phyloP scores from a whole-genome alignment of 2,797 vertebrate genomes.

The Sebastiscus tertius region DNA sequence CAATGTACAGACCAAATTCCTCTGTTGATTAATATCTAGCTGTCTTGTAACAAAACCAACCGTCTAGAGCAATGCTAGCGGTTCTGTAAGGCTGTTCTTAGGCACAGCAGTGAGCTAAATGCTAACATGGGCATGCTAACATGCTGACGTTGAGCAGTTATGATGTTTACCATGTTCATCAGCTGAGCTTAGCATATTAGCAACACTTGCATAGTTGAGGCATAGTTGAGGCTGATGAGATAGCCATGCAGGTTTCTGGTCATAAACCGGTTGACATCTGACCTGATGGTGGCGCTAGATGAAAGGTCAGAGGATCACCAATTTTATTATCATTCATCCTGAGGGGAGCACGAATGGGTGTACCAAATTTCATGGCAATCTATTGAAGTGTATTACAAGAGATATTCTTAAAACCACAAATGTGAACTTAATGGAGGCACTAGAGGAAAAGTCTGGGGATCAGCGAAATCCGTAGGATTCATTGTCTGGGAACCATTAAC shows the following conservation, averaged over 20 bases:
- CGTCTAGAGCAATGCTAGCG: too few relatives aligned
- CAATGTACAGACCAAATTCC: too few relatives aligned
- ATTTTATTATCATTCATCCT: background rate
- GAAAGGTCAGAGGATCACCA: background rate
- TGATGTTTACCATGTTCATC: background rate
- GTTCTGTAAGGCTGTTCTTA: too few relatives aligned
- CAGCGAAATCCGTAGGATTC: too few relatives aligned
- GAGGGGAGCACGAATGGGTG: background rate
- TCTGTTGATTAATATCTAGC: too few relatives aligned
- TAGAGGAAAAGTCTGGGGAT: background rate
- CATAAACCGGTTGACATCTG: background rate
- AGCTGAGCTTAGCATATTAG: background rate
- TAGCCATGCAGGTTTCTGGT: background rate
- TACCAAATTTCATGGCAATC: background rate
- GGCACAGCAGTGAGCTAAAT: background rate
- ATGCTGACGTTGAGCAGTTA: background rate
- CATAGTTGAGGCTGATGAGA: background rate
- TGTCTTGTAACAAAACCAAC: fast-evolving
- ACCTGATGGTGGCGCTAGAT: too few relatives aligned
- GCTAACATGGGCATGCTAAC: background rate
- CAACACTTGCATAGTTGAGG: background rate
- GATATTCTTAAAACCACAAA: background rate
- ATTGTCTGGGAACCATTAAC: too few relatives aligned
- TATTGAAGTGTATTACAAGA: too few relatives aligned
- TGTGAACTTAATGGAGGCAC: background rate